phyloP scores from a whole-genome alignment of 2,113 vertebrate genomes.

The Bos indicus region DNA sequence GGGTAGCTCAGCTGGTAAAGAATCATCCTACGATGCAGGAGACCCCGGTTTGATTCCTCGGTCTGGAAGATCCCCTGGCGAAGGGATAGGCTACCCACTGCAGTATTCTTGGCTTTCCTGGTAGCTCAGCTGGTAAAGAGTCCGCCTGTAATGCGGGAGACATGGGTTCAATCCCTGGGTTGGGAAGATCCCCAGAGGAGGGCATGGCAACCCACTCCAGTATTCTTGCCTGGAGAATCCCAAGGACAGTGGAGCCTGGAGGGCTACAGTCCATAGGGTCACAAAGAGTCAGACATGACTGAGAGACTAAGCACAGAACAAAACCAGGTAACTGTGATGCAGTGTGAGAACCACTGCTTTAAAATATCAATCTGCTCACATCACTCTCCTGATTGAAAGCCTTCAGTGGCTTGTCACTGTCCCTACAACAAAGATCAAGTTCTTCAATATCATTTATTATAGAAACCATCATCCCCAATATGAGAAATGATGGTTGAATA shows the following conservation, averaged over 20 bases:
- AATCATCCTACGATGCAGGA: neutral
- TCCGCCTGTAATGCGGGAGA: fast-evolving
- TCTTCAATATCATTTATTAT: neutral
- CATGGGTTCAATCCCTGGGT: neutral
- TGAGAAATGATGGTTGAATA: neutral
- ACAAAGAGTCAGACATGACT: neutral
- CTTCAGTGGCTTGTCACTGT: neutral
- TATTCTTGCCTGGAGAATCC: neutral
- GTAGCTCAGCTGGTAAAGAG: neutral
- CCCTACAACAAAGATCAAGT: neutral
- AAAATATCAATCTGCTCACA: neutral
- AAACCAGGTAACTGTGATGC: neutral
- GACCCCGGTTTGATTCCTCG: neutral
- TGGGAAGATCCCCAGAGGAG: neutral
- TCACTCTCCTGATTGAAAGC: neutral
- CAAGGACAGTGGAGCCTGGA: neutral
- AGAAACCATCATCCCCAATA: neutral
- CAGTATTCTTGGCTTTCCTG: neutral
- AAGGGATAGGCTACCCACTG: neutral
- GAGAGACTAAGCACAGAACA: neutral
- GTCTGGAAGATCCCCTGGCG: fast-evolving
- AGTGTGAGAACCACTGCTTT: neutral
- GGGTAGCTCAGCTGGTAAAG: neutral
- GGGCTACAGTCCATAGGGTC: neutral
- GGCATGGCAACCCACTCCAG: neutral